Percentiles rank a stretch among this genome's conserved stretches.
Conservation (phyloP, 2,797 vertebrate species). For the Phataginus tetradactyla region DNA sequence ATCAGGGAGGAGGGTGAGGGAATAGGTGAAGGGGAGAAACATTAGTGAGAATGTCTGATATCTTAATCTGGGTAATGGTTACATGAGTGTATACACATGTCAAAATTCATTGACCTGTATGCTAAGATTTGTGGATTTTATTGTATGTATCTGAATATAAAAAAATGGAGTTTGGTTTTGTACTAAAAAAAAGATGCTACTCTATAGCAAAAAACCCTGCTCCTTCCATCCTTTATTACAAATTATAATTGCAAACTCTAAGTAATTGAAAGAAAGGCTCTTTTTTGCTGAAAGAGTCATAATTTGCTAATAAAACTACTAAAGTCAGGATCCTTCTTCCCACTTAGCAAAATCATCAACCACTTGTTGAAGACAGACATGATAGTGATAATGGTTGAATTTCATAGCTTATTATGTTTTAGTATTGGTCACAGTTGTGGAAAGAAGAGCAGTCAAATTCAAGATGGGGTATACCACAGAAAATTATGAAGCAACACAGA, state of each 20-base stretch:
- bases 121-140: too few species aligned
- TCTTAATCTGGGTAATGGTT: too few species aligned
- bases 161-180: too few species aligned
- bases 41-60: too few species aligned
- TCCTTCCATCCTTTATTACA: background rate
- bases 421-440: background rate
- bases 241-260: background rate
- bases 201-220: background rate
- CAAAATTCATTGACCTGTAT: too few species aligned
- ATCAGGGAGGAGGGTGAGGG: too few species aligned
- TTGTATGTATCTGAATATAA: too few species aligned
- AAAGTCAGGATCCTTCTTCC: background rate
- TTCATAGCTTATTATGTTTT: conserved; percentile 28
- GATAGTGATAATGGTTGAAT: background rate
- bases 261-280: background rate
- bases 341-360: conserved; percentile 23
- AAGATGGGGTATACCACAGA: background rate
- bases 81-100: too few species aligned
- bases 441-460: background rate
- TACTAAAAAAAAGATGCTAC: background rate
- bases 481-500: background rate
- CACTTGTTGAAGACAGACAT: background rate
- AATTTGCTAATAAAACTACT: conserved; percentile 37
- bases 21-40: too few species aligned
- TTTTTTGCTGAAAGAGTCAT: background rate